Evolutionary conservation across 2,888 invertebrate genomes (phyloP).

Genomic region (Scaeva pyrastri): DNA sequence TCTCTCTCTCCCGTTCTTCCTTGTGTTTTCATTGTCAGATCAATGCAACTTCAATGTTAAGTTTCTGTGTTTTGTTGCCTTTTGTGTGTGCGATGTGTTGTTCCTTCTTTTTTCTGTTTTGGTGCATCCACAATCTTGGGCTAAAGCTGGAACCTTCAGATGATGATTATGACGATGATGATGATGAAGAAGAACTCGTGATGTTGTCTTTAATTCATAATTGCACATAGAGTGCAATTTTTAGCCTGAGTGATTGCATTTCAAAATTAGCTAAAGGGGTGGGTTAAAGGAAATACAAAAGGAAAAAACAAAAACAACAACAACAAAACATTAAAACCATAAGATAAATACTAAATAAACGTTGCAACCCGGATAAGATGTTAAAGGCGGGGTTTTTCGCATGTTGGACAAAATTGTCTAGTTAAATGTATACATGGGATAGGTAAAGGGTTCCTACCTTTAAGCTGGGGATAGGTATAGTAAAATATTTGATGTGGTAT

Average conservation of each 20-base stretch:
- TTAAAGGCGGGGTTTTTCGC: constrained; percentile 56
- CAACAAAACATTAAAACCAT: constrained; percentile 5
- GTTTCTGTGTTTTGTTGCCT: constrained; percentile 21
- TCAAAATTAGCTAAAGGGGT: constrained; percentile 72
- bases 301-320: neutral
- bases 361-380: constrained; percentile 59
- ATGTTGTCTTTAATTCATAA: constrained; percentile 72
- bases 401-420: constrained; percentile 63
- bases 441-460: neutral
- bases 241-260: constrained; percentile 73
- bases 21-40: constrained; percentile 50
- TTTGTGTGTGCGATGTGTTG: constrained; percentile 26
- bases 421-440: constrained; percentile 24
- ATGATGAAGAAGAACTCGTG: constrained; percentile 61
- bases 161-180: neutral
- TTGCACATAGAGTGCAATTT: constrained; percentile 70
- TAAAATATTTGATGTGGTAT: constrained; percentile 2
- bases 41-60: constrained; percentile 39
- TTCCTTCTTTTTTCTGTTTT: constrained; percentile 30
- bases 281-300: constrained; percentile 31
- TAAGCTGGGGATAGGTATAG: neutral
- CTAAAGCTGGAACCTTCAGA: neutral
- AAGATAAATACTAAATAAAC: constrained; percentile 61
- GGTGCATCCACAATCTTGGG: constrained; percentile 9
- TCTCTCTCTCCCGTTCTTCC: neutral